Base-by-base conservation (phyloP, 2,797 vertebrate genomes). In the Lithobates sylvaticus region DNA sequence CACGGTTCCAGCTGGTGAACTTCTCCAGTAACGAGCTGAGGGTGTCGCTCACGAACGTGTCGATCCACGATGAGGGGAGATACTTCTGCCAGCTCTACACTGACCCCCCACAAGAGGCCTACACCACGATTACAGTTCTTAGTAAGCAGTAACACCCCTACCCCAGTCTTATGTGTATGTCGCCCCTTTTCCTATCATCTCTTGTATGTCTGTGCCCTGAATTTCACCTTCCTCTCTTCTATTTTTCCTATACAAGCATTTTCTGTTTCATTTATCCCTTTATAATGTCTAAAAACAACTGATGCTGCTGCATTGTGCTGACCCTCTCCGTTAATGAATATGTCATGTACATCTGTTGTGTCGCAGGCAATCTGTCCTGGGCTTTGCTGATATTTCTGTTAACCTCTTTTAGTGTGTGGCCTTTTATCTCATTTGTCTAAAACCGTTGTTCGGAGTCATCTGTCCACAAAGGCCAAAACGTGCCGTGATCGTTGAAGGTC, bases 11-110 rank as follows among this genome's bases (percentile, higher is more conserved):
- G 95, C 93, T 99, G 94, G 97, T 99, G 93, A 99, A 99, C 95
- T 99, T 99, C 95, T 98, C 98, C 47, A 97, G 98, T 94, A 99
- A 97, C 10, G 98, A 99, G 94, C 96, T 99, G 88, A 95, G 96
- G 73, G 98, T 99, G 90, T 97, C 98, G 0, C 92, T 99, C 94
- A 99, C 97, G 12, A 99, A 99, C 0, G 98, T 99, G 90, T 98
- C 98, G 13, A 94, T 99, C 89, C 97, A 96, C 69, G 98, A 99
- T 13, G 98, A 99, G 89, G 98, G 98, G 77, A 95, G 96, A 90
- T 99, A 99, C 84, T 97, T 99, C 89, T 99, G 98, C 92, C 98
- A 99, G 93, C 97, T 99, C 87, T 99, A 99, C 95, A 98, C 97
- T 0, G 98, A 99, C 89, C 98, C 98, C 0, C 98, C 98, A 0